Conservation (phyloP, 2,797 vertebrate genomes). For the Hozukius guyotensis region DNA sequence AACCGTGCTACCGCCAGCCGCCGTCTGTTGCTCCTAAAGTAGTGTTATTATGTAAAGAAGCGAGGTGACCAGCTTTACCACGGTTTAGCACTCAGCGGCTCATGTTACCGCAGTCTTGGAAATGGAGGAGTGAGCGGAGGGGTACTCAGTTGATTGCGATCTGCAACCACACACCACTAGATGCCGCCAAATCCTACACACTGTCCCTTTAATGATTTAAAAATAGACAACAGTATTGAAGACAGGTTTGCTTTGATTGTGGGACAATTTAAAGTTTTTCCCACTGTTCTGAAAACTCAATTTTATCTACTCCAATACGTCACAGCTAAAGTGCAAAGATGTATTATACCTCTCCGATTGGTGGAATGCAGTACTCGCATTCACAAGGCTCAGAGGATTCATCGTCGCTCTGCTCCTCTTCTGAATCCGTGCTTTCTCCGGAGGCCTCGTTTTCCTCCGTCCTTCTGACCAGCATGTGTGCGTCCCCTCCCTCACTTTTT, state of each 20-base stretch:
- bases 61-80: background rate
- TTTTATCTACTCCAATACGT: background rate
- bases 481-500: background rate
- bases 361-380: conserved; percentile 82
- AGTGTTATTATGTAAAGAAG: too few species aligned
- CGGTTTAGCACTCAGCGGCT: background rate
- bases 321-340: conserved; percentile 5
- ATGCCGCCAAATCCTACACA: background rate
- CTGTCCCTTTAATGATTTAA: background rate
- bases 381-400: conserved; percentile 75
- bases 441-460: conserved; percentile 36
- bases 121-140: too few species aligned
- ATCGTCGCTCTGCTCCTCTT: conserved; percentile 75
- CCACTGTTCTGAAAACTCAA: background rate
- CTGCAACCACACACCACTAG: background rate
- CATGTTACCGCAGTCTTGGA: too few species aligned
- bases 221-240: conserved; percentile 4
- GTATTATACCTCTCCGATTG: conserved; percentile 74
- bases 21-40: too few species aligned
- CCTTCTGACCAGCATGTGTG: conserved; percentile 1
- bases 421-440: conserved; percentile 65
- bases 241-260: background rate
- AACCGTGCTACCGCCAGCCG: too few species aligned
- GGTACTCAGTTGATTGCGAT: background rate
- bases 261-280: background rate